Conservation (phyloP, 2,888 invertebrate genomes). For the Poecilus cupreus region DNA sequence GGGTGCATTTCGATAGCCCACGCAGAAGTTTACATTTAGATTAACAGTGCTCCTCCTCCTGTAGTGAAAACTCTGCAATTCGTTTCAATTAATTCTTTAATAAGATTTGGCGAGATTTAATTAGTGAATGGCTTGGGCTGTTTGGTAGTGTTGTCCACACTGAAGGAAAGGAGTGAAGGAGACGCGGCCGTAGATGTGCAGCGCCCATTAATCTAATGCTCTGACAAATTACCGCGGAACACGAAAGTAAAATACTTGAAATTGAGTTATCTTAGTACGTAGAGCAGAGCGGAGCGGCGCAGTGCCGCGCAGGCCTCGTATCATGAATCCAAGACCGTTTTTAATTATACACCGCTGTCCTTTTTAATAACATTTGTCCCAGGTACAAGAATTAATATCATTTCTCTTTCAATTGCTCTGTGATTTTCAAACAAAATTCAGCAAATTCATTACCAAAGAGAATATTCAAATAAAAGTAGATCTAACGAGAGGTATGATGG, state of each 20-base stretch:
- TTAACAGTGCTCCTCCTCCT: background rate
- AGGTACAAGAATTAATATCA: background rate
- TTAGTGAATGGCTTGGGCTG: constrained; percentile 37
- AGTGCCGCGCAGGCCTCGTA: constrained; percentile 2
- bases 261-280: constrained; percentile 51
- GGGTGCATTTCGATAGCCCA: too few species aligned
- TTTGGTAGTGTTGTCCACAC: constrained; percentile 43
- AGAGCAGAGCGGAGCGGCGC: background rate
- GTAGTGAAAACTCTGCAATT: constrained; percentile 10
- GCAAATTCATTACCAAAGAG: too few species aligned
- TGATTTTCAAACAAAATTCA: background rate
- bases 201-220: constrained; percentile 44
- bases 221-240: constrained; percentile 51
- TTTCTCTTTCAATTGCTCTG: background rate
- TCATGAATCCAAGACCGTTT: constrained; percentile 7
- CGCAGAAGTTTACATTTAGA: constrained; percentile 34
- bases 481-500: too few species aligned
- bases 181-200: background rate
- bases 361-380: constrained; percentile 21
- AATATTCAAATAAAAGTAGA: too few species aligned
- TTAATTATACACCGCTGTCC: constrained; percentile 7
- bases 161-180: too few species aligned
- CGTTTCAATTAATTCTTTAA: constrained; percentile 57
- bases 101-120: constrained; percentile 53
- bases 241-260: constrained; percentile 50